Conservation (phyloP, 1,140 invertebrate species). For the Hyles euphorbiae region DNA sequence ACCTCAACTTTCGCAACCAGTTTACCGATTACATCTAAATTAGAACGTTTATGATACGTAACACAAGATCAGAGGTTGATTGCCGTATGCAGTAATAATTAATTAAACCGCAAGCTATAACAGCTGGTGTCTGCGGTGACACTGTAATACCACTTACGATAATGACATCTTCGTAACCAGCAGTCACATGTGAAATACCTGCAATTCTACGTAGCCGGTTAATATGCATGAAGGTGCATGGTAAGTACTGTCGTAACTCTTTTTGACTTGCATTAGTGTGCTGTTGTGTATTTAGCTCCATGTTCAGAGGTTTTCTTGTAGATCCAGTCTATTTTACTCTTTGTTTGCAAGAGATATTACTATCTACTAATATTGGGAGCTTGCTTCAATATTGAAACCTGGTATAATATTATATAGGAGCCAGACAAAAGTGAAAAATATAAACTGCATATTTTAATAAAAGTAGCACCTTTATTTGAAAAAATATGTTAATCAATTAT, state of each 20-base stretch:
- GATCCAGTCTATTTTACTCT: too few species aligned
- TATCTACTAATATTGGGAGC: too few species aligned
- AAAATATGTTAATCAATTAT: neutral
- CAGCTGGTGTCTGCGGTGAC: conserved; percentile 18
- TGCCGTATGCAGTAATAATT: conserved; percentile 19
- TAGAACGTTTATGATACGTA: neutral
- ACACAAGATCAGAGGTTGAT: conserved; percentile 10
- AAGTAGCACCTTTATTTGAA: neutral
- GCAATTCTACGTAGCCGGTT: neutral
- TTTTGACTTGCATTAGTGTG: neutral
- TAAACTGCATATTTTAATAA: too few species aligned
- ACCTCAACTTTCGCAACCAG: too few species aligned
- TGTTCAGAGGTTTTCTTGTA: too few species aligned
- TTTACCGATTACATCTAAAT: neutral
- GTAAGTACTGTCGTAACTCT: neutral
- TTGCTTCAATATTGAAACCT: too few species aligned
- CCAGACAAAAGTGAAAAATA: too few species aligned
- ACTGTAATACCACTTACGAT: conserved; percentile 5
- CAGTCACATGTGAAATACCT: neutral
- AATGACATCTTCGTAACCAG: neutral
- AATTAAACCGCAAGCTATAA: conserved; percentile 21
- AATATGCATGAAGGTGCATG: neutral
- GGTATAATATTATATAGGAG: too few species aligned
- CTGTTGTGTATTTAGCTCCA: too few species aligned
- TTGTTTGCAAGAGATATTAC: too few species aligned